A percentile compares a stretch with the other conserved stretches of the same genome.
Evolutionary conservation across 2,888 invertebrate species (phyloP).

Genomic region (Synergus itoensis): DNA sequence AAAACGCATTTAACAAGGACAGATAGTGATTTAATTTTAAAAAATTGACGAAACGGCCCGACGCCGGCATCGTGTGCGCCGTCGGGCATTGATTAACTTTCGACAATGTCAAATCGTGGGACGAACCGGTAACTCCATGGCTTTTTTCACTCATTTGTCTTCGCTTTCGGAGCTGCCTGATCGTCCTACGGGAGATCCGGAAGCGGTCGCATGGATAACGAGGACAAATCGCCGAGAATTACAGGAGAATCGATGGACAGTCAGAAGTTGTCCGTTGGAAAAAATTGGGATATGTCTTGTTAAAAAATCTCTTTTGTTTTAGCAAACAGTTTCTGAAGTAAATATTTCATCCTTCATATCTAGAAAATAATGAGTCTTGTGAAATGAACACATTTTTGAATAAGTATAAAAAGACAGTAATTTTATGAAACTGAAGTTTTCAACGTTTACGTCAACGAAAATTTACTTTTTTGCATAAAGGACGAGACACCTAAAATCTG

Average conservation of each 20-base stretch:
- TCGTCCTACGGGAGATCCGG: conserved; percentile 59
- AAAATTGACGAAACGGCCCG: conserved; percentile 76
- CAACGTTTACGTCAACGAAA: too few species aligned
- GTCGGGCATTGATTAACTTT: conserved; percentile 77
- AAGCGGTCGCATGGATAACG: conserved; percentile 71
- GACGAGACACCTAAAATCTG: too few species aligned
- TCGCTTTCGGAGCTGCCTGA: conserved; percentile 57
- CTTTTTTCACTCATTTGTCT: conserved; percentile 69
- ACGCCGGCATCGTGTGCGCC: conserved; percentile 57
- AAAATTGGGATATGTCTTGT: conserved; percentile 13
- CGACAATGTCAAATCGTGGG: conserved; percentile 77
- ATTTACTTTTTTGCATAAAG: too few species aligned
- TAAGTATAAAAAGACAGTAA: too few species aligned
- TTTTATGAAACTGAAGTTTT: too few species aligned
- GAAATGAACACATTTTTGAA: too few species aligned
- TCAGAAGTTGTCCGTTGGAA: conserved; percentile 27
- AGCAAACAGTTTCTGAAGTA: neutral
- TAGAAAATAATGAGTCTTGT: too few species aligned
- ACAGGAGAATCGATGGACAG: conserved; percentile 30
- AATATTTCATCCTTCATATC: neutral
- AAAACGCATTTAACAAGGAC: conserved; percentile 78
- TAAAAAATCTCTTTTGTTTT: neutral
- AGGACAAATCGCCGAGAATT: conserved; percentile 66
- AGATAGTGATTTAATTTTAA: conserved; percentile 78
- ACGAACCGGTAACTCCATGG: conserved; percentile 64